These are phyloP conservation scores for Eptatretus burgeri DNA, from an alignment of 2,113 vertebrate species.

Conservation along the genomic window DNA sequence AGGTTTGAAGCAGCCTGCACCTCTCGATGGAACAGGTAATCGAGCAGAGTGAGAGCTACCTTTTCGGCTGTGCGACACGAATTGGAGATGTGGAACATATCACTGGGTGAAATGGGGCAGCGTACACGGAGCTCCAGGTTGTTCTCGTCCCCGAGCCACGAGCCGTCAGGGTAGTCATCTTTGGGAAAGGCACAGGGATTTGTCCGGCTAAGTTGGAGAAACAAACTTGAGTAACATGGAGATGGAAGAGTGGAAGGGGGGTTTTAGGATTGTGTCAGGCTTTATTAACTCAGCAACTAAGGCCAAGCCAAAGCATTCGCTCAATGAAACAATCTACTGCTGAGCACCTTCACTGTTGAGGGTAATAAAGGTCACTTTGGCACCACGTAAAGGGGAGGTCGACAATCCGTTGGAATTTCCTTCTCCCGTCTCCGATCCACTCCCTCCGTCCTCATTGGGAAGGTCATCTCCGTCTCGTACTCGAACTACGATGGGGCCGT, in stretches of 20 bases:
- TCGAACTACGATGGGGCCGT: neutral
- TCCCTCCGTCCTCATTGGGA: too few species aligned
- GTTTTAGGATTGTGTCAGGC: too few species aligned
- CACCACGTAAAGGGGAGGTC: too few species aligned
- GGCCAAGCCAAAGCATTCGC: too few species aligned
- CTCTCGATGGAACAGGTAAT: conserved; percentile 86
- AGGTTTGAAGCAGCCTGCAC: conserved; percentile 91
- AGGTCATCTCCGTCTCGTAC: neutral
- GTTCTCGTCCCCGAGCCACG: conserved; percentile 78
- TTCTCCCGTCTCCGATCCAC: too few species aligned
- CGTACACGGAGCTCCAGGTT: conserved; percentile 77
- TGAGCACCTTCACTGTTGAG: conserved; percentile 1
- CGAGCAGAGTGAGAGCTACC: conserved; percentile 70
- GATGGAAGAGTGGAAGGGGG: too few species aligned
- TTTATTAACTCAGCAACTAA: too few species aligned
- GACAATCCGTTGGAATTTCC: too few species aligned
- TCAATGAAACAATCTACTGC: too few species aligned
- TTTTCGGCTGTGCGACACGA: conserved; percentile 89
- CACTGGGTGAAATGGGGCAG: conserved; percentile 51
- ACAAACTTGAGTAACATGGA: too few species aligned
- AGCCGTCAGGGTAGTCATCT: conserved; percentile 74
- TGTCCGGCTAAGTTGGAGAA: too few species aligned
- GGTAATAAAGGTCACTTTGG: neutral
- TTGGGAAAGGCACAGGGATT: conserved; percentile 6
- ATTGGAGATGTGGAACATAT: conserved; percentile 84